Base-by-base conservation (phyloP, 2,797 vertebrate genomes). In the Kryptolebias ocellatus region DNA sequence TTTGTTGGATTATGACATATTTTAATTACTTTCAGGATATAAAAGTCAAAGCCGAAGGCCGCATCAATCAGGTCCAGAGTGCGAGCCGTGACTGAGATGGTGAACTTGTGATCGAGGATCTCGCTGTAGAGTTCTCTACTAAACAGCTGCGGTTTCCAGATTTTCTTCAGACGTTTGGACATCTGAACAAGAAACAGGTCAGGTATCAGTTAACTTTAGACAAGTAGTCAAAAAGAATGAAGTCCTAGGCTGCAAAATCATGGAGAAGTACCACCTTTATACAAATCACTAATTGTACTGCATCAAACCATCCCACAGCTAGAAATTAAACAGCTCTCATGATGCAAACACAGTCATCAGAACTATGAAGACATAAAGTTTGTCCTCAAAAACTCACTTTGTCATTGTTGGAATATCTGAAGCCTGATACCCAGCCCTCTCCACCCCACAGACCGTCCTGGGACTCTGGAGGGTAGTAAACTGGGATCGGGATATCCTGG, bases 101-200 rank as follows among this genome's bases (percentile, higher is more conserved):
- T 92, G 80, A 99, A 95, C 29, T 81, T 96, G 73, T 93, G 92
- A 66, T 99, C 93, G 0, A 99, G 91, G 87, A 99, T 96, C 91
- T 99, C 97, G 2, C 98, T 99, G 91, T 98, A 97, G 50, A 99
- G 86, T 71, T 96, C 93, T 10, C 95, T 93, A 20, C 83, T 80
- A 4, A 97, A 94, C 20, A 98, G 79, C 87, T 98, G 96, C 0
- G 97, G 96, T 83, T 96, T 98, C 98, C 98, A 99, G 0, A 73
- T 83, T 79, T 96, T 98, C 81, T 70, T 95, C 68, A 98, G 24
- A 57, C 95, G 92, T 42, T 70, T 91, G 0, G 95, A 95, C 64
- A 98, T 85, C 98, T 92, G 53, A 0, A 2, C 4, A 47, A 69
- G 17, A 65, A 31, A 74, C 2, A 18, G n/a, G 31, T 56, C 1